Percentiles rank a stretch among this genome's conserved stretches.
Conservation (phyloP, 2,888 invertebrate genomes). For the Adelognathus sp. region DNA sequence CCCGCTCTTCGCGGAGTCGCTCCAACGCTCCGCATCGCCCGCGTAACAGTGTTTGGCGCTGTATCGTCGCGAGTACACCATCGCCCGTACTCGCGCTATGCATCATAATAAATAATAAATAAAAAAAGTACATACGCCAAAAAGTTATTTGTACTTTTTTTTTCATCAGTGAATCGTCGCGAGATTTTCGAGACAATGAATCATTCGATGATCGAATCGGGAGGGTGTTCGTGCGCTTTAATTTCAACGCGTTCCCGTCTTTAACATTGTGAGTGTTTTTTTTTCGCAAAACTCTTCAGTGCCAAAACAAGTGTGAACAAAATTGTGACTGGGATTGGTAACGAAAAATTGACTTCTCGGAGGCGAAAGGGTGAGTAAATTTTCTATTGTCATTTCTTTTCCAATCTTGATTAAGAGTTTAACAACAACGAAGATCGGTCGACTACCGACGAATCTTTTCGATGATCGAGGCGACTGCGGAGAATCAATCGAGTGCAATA, state of each 20-base stretch:
- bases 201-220: constrained; percentile 4
- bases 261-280: not conserved
- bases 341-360: constrained; percentile 29
- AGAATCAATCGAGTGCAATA: constrained; percentile 47
- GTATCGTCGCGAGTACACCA: not conserved
- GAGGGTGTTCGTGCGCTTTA: constrained; percentile 32
- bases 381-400: not conserved
- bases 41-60: constrained; percentile 5
- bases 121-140: too few relatives aligned
- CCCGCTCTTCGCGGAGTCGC: too few relatives aligned
- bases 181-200: not conserved
- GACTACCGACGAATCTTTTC: not conserved
- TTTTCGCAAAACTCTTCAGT: not conserved
- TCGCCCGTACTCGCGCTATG: not conserved
- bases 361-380: constrained; percentile 68
- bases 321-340: not conserved
- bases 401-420: too few relatives aligned
- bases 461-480: constrained; percentile 8
- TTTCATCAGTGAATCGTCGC: not conserved
- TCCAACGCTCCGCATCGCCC: constrained; percentile 29
- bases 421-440: not conserved
- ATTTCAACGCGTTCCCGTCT: constrained; percentile 10
- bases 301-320: not conserved
- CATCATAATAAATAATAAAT: too few relatives aligned
- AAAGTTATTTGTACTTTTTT: too few relatives aligned